phyloP scores from a whole-genome alignment of 2,797 vertebrate genomes.

The Syngnathus acus region DNA sequence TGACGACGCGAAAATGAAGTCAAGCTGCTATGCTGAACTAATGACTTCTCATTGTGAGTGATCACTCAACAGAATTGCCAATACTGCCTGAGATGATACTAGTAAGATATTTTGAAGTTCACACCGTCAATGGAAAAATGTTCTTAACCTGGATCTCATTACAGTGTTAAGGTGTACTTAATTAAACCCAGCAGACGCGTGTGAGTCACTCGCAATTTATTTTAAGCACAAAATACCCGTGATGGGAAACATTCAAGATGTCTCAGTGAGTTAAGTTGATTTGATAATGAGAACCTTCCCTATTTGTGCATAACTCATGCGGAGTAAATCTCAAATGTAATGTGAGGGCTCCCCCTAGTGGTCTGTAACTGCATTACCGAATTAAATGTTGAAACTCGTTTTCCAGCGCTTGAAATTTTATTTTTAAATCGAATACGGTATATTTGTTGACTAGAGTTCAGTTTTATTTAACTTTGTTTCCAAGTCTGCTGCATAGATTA shows the following conservation, averaged over 20 bases:
- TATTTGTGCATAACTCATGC: not conserved
- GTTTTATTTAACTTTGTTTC: no score
- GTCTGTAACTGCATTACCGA: not conserved
- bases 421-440: not conserved
- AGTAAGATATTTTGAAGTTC: no score
- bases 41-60: no score
- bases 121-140: no score
- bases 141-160: not conserved
- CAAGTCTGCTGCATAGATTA: not conserved
- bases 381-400: not conserved
- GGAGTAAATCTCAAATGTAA: no score
- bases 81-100: no score
- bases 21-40: no score
- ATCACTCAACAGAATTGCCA: no score
- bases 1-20: no score
- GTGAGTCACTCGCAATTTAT: slow-evolving; percentile 10
- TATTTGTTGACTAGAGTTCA: no score
- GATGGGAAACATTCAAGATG: slow-evolving; percentile 16
- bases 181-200: slow-evolving; percentile 1
- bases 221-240: not conserved
- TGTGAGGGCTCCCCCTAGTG: not conserved
- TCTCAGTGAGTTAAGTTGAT: slow-evolving; percentile 5
- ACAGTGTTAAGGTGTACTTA: not conserved
- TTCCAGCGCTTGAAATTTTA: not conserved
- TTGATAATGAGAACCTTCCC: not conserved